Conservation (phyloP, 2,113 vertebrate species). For the Chionodraco myersi region DNA sequence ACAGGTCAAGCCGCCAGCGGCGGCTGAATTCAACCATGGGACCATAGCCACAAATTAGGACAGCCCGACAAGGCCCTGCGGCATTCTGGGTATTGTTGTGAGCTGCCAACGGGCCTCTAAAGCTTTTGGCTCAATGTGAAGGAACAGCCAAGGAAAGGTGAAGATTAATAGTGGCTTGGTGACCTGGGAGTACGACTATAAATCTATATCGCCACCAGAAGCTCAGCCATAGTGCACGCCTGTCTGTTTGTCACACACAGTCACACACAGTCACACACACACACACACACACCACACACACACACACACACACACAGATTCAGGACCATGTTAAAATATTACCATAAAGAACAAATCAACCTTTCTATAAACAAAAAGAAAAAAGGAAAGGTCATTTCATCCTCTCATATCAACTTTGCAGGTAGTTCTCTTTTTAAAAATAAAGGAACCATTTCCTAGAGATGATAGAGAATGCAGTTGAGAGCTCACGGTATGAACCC, state of each 20-base stretch:
- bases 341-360: not conserved
- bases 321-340: not conserved
- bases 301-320: constrained; percentile 25
- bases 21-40: constrained; percentile 76
- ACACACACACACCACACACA: constrained; percentile 11
- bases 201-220: constrained; percentile 65
- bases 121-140: constrained; percentile 66
- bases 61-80: constrained; percentile 75
- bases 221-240: not conserved
- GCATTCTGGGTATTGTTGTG: constrained; percentile 78
- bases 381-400: not conserved
- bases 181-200: constrained; percentile 67
- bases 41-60: constrained; percentile 82
- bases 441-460: not conserved
- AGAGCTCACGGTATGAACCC: constrained; percentile 18
- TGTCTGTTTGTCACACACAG: constrained; percentile 5
- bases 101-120: constrained; percentile 69
- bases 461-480: constrained; percentile 16
- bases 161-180: constrained; percentile 77
- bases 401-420: not conserved
- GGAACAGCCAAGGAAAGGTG: constrained; percentile 69
- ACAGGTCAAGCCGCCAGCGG: constrained; percentile 78
- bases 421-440: not conserved
- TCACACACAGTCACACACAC: constrained; percentile 17
- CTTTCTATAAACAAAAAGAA: not conserved